Percentiles rank a stretch among this genome's conserved stretches.
phyloP scores from a whole-genome alignment of 2,113 vertebrate genomes.

The rabbit (Oryctolagus cuniculus) region mOryCun1.1 NC_091443.1:51288001-51288500 shows the following conservation, averaged over 20 bases:
- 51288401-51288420: not conserved
- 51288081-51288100: not conserved
- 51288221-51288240: not conserved
- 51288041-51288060: not conserved
- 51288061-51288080: not conserved
- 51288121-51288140: not conserved
- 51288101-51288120: not conserved
- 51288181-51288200: not conserved
- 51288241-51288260: not conserved
- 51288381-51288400: not conserved
- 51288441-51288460: not conserved
- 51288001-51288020: not conserved
- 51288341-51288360: not conserved
- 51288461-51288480: not conserved
- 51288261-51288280: not conserved
- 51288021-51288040: not conserved
- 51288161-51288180: not conserved
- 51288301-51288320: not conserved
- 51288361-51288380: not conserved
- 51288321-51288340: fast-evolving
- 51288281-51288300: not conserved
- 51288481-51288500: not conserved
- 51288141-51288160: not conserved
- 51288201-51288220: slow-evolving; percentile 31
- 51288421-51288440: not conserved